Conservation (phyloP, 1,140 invertebrate species). For the Laodelphax striatellus region DNA sequence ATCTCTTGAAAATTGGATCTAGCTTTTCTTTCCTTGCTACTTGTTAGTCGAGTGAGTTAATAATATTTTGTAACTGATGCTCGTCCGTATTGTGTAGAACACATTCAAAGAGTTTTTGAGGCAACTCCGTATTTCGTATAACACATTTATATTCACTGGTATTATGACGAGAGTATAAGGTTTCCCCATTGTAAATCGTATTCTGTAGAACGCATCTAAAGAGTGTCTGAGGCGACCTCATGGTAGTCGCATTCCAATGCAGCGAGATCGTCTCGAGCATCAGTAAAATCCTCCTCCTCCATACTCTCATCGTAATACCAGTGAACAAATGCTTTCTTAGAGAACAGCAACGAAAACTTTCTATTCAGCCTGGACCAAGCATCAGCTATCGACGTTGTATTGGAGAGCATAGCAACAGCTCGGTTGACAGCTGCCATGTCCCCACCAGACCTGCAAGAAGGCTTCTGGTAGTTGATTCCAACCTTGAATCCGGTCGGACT, state of each 20-base stretch:
- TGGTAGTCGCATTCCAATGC: conserved; percentile 6
- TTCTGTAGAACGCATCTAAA: not conserved
- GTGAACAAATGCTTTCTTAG: conserved; percentile 6
- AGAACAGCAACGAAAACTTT: conserved; percentile 66
- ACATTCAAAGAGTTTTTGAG: too few relatives aligned
- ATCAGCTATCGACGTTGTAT: conserved; percentile 27
- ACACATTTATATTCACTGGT: too few relatives aligned
- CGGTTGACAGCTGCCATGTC: not conserved
- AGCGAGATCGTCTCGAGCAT: not conserved
- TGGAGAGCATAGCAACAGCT: conserved; percentile 3
- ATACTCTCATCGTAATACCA: conserved; percentile 8
- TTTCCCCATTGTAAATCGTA: too few relatives aligned
- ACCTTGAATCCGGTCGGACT: conserved; percentile 44
- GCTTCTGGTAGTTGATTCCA: conserved; percentile 3
- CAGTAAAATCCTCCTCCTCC: conserved; percentile 5
- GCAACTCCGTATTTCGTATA: too few relatives aligned
- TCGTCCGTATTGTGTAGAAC: too few relatives aligned
- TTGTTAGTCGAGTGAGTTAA: too few relatives aligned
- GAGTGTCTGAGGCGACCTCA: not conserved
- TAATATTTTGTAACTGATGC: too few relatives aligned
- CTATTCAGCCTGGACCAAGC: conserved; percentile 45
- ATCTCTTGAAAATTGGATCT: too few relatives aligned
- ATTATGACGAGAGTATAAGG: too few relatives aligned
- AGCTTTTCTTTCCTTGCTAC: too few relatives aligned
- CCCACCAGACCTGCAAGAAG: conserved; percentile 15